Percentiles rank a stretch among this genome's conserved stretches.
Evolutionary conservation across 1,140 invertebrate genomes (phyloP).

Genomic region (Polypedilum vanderplanki): DNA sequence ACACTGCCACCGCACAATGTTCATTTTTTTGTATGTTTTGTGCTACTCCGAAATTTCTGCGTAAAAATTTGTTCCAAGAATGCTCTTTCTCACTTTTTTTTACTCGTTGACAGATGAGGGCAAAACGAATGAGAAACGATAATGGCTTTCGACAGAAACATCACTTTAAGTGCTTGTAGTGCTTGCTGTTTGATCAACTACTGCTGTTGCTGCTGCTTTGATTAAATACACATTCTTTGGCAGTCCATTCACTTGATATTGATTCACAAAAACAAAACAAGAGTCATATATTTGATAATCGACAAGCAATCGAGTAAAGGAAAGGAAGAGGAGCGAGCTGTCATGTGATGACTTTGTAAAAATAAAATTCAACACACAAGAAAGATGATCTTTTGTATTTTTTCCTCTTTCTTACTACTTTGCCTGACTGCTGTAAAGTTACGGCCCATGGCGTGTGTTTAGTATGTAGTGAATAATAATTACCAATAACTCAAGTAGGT

Average conservation of each 20-base stretch:
- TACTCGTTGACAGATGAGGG: neutral
- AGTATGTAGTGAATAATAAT: conserved; percentile 16
- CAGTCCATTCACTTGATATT: conserved; percentile 5
- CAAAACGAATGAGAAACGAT: neutral
- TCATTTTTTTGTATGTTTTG: neutral
- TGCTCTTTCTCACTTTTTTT: neutral
- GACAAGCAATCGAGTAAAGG: neutral
- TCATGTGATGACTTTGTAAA: conserved; percentile 5
- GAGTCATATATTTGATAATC: conserved; percentile 1
- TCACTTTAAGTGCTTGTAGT: conserved; percentile 8
- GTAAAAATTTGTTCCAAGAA: neutral
- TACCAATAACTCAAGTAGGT: conserved; percentile 17
- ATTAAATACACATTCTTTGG: neutral
- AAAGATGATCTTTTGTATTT: neutral
- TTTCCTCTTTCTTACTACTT: neutral
- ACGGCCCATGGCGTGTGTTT: neutral
- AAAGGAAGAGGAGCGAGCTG: neutral
- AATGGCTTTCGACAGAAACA: conserved; percentile 11
- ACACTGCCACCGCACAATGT: neutral
- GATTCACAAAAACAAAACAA: neutral
- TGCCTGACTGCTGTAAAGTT: neutral
- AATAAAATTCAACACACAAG: too few species aligned
- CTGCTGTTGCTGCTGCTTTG: neutral
- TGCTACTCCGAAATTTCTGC: neutral
- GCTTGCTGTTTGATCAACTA: neutral